A percentile compares a stretch with the other conserved stretches of the same genome.
Conservation (phyloP, 2,888 invertebrate genomes). For the Homarus gammarus region DNA sequence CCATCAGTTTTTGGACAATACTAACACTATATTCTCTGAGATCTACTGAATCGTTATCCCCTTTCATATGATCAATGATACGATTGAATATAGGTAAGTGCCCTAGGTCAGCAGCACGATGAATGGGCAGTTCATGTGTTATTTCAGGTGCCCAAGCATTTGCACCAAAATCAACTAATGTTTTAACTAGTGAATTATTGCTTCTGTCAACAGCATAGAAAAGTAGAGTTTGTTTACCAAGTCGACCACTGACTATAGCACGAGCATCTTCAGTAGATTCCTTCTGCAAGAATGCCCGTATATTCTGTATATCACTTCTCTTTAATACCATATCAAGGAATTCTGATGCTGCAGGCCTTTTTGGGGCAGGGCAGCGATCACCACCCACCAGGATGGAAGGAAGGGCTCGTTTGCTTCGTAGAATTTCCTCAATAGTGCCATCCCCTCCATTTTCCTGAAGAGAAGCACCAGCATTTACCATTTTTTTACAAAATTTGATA, state of each 20-base stretch:
- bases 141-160: constrained; percentile 55
- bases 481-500: constrained; percentile 59
- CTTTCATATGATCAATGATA: constrained; percentile 67
- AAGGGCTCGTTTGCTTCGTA: constrained; percentile 32
- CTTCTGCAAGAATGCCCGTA: constrained; percentile 25
- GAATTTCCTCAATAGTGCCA: constrained; percentile 38
- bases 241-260: constrained; percentile 42
- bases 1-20: constrained; percentile 62
- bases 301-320: constrained; percentile 1
- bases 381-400: constrained; percentile 34
- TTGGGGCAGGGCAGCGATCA: not conserved
- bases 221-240: constrained; percentile 63
- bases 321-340: constrained; percentile 64
- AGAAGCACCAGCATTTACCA: constrained; percentile 68
- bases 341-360: constrained; percentile 52
- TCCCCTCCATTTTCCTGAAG: constrained; percentile 34
- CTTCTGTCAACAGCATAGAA: constrained; percentile 50
- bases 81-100: constrained; percentile 44
- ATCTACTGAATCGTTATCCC: constrained; percentile 30
- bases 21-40: constrained; percentile 51
- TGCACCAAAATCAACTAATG: constrained; percentile 59
- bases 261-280: constrained; percentile 32
- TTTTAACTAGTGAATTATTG: constrained; percentile 40
- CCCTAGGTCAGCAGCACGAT: constrained; percentile 65
- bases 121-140: constrained; percentile 64